Conservation (phyloP, 1,140 invertebrate genomes). For the Heliconius eleuchia region DNA sequence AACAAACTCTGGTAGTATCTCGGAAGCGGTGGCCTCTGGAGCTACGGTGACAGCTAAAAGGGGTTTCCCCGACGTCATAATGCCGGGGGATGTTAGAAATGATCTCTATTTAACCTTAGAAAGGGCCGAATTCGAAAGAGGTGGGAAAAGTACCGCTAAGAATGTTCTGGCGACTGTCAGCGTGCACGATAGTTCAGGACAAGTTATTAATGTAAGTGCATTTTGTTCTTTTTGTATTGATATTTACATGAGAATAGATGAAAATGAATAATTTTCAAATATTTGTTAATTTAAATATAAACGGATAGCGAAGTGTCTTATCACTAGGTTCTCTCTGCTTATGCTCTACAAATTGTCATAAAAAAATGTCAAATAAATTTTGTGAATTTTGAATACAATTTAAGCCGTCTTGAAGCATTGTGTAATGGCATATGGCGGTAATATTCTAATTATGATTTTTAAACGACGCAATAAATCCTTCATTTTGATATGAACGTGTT, state of each 20-base stretch:
- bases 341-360: too few relatives aligned
- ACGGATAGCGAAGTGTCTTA: not conserved
- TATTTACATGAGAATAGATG: too few relatives aligned
- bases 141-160: constrained; percentile 96
- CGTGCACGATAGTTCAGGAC: constrained; percentile 90
- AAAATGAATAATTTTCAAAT: too few relatives aligned
- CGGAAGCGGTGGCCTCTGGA: constrained; percentile 80
- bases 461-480: too few relatives aligned
- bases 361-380: too few relatives aligned
- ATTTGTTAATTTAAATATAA: not conserved
- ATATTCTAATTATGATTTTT: too few relatives aligned
- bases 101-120: constrained; percentile 96
- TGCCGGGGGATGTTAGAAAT: constrained; percentile 97
- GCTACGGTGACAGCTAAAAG: constrained; percentile 93
- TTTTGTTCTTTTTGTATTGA: not conserved
- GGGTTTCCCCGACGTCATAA: constrained; percentile 96
- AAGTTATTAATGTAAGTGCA: constrained; percentile 84
- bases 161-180: constrained; percentile 94
- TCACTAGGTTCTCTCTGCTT: not conserved
- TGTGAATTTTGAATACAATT: not conserved
- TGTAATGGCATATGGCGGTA: not conserved
- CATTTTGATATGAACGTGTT: too few relatives aligned
- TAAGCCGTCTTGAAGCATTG: not conserved
- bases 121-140: constrained; percentile 94
- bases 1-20: constrained; percentile 64